Percentiles rank a stretch among this genome's conserved stretches.
Evolutionary conservation across 2,888 invertebrate species (phyloP).

Genomic region (Petrolisthes manimaculis): DNA sequence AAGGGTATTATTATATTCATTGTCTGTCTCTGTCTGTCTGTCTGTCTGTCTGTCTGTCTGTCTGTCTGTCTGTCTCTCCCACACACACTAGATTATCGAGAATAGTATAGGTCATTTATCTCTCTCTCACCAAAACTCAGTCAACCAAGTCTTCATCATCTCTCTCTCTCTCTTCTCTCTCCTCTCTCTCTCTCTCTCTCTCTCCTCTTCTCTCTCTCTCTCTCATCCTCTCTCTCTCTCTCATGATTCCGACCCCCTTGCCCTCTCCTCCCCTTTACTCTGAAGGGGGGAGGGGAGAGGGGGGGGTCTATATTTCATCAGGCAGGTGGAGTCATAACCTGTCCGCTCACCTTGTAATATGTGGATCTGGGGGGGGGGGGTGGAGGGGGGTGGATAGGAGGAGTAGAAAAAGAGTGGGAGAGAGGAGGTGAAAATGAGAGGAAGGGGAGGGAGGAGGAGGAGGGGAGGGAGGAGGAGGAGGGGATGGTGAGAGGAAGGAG

Average conservation of each 20-base stretch:
- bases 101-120: neutral
- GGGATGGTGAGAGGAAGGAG: neutral
- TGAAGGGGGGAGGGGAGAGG: neutral
- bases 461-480: neutral
- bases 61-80: neutral
- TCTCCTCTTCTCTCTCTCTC: neutral
- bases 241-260: neutral
- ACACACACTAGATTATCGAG: neutral
- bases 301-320: too few species aligned
- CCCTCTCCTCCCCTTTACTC: neutral
- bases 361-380: neutral
- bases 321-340: neutral
- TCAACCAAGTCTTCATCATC: neutral
- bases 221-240: neutral
- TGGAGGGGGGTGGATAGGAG: neutral
- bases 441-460: neutral
- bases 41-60: conserved; percentile 6
- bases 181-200: neutral
- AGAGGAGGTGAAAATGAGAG: neutral
- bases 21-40: conserved; percentile 23
- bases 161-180: neutral
- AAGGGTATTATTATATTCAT: neutral
- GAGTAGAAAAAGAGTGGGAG: neutral
- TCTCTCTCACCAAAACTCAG: neutral
- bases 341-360: neutral